Percentiles rank a stretch among this genome's conserved stretches.
These are phyloP conservation scores for Ammospiza nelsoni DNA, from an alignment of 2,113 vertebrate species.

Conservation along the genomic window DNA sequence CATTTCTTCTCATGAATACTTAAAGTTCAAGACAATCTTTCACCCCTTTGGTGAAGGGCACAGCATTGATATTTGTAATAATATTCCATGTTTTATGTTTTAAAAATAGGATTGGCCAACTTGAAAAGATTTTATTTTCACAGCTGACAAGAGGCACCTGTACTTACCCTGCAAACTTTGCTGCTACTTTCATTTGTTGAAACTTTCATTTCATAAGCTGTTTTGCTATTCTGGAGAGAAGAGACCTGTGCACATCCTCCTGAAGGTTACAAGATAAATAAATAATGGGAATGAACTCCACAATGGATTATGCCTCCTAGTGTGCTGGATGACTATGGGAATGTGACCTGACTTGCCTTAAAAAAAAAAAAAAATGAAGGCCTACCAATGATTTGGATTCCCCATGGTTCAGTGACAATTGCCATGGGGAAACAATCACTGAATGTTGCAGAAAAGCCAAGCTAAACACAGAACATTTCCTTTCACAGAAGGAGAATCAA, in stretches of 20 bases:
- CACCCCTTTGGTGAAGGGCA: background rate
- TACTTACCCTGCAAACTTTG: background rate
- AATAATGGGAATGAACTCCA: background rate
- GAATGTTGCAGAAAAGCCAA: slow-evolving; percentile 13
- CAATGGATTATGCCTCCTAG: background rate
- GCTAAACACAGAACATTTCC: background rate
- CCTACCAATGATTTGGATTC: background rate
- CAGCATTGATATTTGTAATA: background rate
- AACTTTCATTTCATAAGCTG: background rate
- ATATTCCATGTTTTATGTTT: background rate
- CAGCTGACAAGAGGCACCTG: background rate
- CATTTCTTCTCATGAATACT: background rate
- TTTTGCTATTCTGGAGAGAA: background rate
- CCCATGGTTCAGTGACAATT: background rate
- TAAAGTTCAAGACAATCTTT: background rate
- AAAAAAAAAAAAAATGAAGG: background rate
- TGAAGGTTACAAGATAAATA: background rate
- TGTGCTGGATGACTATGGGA: background rate
- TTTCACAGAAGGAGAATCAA: background rate
- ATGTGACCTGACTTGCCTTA: background rate
- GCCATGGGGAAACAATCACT: background rate
- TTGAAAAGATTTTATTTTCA: background rate
- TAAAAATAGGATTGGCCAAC: background rate
- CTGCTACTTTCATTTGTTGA: background rate
- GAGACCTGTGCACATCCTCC: background rate